Evolutionary conservation across 2,888 invertebrate genomes (phyloP), one percentile per base, ranked within the genome.

Genomic region (Cerastis rubricosa): DNA sequence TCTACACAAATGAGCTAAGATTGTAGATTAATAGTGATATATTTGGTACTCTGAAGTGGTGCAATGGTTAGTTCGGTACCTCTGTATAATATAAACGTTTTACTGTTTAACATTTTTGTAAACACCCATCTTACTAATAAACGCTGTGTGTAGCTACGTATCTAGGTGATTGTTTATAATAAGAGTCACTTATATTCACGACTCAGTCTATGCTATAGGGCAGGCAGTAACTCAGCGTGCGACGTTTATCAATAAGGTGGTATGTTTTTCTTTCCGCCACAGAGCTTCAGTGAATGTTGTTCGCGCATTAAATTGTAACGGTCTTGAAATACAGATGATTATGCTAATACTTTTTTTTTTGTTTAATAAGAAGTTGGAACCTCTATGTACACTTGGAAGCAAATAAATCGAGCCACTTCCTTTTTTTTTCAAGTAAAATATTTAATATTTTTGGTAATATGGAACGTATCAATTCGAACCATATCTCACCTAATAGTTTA

Each of bases 21-120:
- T 89, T 90, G 89, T 93, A 93, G 90, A 88, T 90, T 84, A 80
- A 86, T 91, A 92, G 90, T 92, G 89, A 92, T 93, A 91, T 87
- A 93, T 92, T 92, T 93, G 93, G 93, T 94, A 93, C 89, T 94
- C 89, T 91, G 92, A 93, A 92, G 93, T 91, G 95, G 95, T 95
- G 96, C 95, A 95, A 95, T 95, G 94, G 93, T 94, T 94, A 95
- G 92, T 92, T 94, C 93, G 92, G 92, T 93, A 91, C 89, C 87
- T 90, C 88, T 93, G 91, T 93, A 93, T 92, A 90, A 85, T 83
- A 85, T 91, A 89, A 91, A 91, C 85, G 85, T 91, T 93, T 89
- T 92, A 91, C 86, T 92, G 89, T 92, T 91, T 88, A 90, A 92
- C 86, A 89, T 89, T 85, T 90, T 92, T 78, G 70, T 81, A 65